Conservation (phyloP, 2,888 invertebrate genomes). For the Conistra vaccinii region DNA sequence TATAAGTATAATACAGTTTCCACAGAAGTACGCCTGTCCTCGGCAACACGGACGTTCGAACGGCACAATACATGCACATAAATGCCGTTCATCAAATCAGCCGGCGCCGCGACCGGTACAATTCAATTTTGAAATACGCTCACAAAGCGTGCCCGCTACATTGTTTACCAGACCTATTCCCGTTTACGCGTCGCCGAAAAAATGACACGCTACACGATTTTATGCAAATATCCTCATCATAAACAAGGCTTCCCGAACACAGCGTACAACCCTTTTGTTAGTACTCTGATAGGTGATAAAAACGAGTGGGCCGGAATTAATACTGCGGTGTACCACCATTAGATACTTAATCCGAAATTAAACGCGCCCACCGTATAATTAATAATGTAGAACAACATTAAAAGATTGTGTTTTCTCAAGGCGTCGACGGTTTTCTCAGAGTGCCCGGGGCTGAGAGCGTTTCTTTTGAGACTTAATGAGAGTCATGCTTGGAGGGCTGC, state of each 20-base stretch:
- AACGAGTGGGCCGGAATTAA: constrained; percentile 42
- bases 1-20: constrained; percentile 35
- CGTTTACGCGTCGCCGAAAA: constrained; percentile 69
- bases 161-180: constrained; percentile 71
- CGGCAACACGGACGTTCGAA: constrained; percentile 20
- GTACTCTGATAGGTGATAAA: constrained; percentile 43
- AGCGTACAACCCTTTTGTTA: constrained; percentile 52
- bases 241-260: constrained; percentile 72
- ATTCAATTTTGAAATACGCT: constrained; percentile 76
- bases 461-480: constrained; percentile 67
- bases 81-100: constrained; percentile 73
- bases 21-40: constrained; percentile 20
- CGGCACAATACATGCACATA: constrained; percentile 64
- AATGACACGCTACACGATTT: constrained; percentile 72
- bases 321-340: constrained; percentile 34
- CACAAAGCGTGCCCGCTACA: constrained; percentile 70
- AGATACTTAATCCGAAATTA: constrained; percentile 60
- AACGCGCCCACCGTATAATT: constrained; percentile 57
- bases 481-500: constrained; percentile 60
- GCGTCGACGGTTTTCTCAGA: constrained; percentile 56
- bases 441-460: constrained; percentile 36
- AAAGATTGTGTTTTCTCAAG: constrained; percentile 63
- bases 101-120: constrained; percentile 62
- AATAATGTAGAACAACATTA: constrained; percentile 66
- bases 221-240: constrained; percentile 75